Evolutionary conservation across 64 coral and sea anemone genomes (phyloP).

Genomic region (Pocillopora damicornis): DNA sequence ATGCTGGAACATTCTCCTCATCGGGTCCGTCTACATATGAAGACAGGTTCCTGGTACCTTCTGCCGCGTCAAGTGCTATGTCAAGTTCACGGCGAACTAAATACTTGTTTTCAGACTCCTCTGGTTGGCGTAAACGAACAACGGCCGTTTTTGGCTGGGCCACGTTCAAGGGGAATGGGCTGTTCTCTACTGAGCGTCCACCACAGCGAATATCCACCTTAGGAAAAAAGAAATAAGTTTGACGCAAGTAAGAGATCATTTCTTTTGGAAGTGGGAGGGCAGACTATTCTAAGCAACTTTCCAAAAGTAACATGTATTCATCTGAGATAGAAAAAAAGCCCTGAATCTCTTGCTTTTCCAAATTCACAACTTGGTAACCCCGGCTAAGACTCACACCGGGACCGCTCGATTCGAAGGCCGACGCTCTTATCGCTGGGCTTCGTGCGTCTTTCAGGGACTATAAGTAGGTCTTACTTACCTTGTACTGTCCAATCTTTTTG

Average conservation of each 20-base stretch:
- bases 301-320: no score
- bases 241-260: neutral
- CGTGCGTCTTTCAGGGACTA: neutral
- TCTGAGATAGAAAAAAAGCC: no score
- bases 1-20: conserved; percentile 65
- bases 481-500: conserved; percentile 59
- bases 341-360: no score
- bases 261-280: no score
- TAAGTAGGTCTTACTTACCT: neutral
- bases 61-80: conserved; percentile 72
- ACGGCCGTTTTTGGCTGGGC: conserved; percentile 64
- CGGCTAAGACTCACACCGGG: no score
- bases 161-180: conserved; percentile 75
- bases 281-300: no score
- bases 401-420: no score
- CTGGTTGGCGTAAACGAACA: conserved; percentile 51
- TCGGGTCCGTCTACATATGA: conserved; percentile 76
- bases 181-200: conserved; percentile 61
- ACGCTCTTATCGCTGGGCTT: no score
- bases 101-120: conserved; percentile 47
- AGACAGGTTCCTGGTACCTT: conserved; percentile 66
- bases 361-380: no score
- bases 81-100: conserved; percentile 80
- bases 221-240: neutral
- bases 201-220: conserved; percentile 53